Conservation (phyloP, 2,113 vertebrate genomes). For the Herpailurus yagouaroundi region DNA sequence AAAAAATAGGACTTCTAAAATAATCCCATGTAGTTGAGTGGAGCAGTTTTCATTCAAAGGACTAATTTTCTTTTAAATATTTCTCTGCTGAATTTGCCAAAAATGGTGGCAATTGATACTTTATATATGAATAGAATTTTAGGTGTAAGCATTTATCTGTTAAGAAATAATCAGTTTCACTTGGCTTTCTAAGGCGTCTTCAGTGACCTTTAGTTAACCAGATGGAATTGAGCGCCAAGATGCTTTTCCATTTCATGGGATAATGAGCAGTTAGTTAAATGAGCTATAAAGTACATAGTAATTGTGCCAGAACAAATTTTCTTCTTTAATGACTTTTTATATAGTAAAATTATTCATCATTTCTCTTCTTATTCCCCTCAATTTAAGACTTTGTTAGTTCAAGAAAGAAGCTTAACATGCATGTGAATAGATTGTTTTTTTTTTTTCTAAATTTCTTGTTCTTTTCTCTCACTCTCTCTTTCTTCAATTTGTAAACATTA, state of each 20-base stretch:
- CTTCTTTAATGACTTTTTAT: slow-evolving; percentile 58
- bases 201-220: slow-evolving; percentile 7
- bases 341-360: slow-evolving; percentile 43
- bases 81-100: background rate
- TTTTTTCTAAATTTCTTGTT: background rate
- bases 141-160: background rate
- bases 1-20: slow-evolving; percentile 18
- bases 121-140: background rate
- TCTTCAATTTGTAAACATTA: background rate
- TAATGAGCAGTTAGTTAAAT: slow-evolving; percentile 65
- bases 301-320: slow-evolving; percentile 47
- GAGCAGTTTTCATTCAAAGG: background rate
- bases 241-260: slow-evolving; percentile 43
- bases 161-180: slow-evolving; percentile 25
- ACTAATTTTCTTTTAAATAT: slow-evolving; percentile 17
- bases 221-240: background rate
- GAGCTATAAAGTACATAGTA: slow-evolving; percentile 45
- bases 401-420: slow-evolving; percentile 23
- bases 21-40: background rate
- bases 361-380: background rate
- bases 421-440: background rate
- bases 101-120: background rate
- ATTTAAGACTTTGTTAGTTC: slow-evolving; percentile 20
- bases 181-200: background rate
- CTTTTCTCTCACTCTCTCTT: background rate